phyloP scores from a whole-genome alignment of 2,113 vertebrate genomes.

The Puffinus mauretanicus region DNA sequence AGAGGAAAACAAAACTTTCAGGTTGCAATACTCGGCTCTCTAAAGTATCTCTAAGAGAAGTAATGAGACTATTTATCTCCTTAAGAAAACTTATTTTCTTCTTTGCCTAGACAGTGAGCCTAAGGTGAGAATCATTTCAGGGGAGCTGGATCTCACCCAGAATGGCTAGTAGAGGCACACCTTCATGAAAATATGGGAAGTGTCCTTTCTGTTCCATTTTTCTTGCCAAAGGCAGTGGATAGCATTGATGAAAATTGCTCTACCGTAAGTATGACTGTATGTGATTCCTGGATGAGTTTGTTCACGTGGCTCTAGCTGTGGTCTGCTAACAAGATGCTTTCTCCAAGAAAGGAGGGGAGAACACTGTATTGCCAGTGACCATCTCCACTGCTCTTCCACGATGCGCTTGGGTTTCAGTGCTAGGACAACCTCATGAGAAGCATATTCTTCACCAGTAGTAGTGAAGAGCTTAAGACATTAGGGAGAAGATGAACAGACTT shows the following conservation, averaged over 20 bases:
- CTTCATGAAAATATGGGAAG: neutral
- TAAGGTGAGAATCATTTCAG: neutral
- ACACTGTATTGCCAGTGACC: neutral
- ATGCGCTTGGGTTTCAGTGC: neutral
- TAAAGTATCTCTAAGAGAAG: neutral
- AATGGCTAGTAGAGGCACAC: neutral
- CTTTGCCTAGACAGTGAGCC: neutral
- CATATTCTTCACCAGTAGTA: neutral
- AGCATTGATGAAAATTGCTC: neutral
- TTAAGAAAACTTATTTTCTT: neutral
- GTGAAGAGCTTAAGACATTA: neutral
- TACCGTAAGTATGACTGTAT: neutral
- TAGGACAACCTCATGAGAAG: neutral
- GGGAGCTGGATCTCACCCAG: neutral
- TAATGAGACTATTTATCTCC: neutral
- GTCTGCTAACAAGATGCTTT: neutral
- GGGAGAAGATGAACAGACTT: neutral
- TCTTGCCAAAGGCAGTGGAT: neutral
- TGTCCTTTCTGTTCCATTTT: neutral
- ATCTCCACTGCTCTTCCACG: neutral
- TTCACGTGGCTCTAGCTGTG: neutral
- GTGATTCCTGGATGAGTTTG: neutral
- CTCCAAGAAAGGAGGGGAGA: neutral
- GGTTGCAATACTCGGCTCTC: neutral
- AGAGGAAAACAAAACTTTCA: neutral